phyloP scores from a whole-genome alignment of 2,888 invertebrate species.

The Microctonus aethiopoides region DNA sequence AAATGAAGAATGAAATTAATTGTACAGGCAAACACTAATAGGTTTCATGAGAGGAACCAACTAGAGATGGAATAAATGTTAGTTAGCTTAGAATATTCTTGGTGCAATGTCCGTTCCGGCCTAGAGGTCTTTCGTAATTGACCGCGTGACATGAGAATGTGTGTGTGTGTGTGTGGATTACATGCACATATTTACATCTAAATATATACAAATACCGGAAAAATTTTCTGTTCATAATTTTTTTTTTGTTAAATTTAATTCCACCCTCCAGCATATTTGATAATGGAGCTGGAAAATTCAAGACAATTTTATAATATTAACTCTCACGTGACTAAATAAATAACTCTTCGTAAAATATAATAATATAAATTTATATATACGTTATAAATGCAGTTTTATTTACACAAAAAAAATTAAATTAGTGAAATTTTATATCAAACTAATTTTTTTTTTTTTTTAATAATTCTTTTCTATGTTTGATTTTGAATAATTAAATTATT shows the following conservation, averaged over 20 bases:
- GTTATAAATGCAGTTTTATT: background rate
- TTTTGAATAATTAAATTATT: too few relatives aligned
- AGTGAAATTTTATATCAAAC: too few relatives aligned
- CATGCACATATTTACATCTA: constrained; percentile 11
- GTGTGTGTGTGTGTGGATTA: constrained; percentile 29
- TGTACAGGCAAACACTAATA: background rate
- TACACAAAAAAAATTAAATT: background rate
- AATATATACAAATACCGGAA: background rate
- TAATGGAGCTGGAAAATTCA: background rate
- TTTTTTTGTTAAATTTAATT: background rate
- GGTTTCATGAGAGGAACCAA: background rate
- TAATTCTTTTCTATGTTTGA: too few relatives aligned
- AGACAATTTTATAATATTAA: too few relatives aligned
- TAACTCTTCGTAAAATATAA: too few relatives aligned
- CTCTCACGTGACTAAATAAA: too few relatives aligned
- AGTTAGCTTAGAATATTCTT: too few relatives aligned
- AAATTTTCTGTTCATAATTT: background rate
- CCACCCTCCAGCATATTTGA: too few relatives aligned
- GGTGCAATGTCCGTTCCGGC: constrained; percentile 65
- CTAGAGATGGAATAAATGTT: background rate
- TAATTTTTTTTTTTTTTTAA: too few relatives aligned
- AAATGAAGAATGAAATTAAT: background rate
- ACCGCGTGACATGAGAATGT: constrained; percentile 38
- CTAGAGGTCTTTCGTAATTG: constrained; percentile 56
- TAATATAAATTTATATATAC: too few relatives aligned